Conservation (phyloP, 2,113 vertebrate species). For the Serinus canaria region DNA sequence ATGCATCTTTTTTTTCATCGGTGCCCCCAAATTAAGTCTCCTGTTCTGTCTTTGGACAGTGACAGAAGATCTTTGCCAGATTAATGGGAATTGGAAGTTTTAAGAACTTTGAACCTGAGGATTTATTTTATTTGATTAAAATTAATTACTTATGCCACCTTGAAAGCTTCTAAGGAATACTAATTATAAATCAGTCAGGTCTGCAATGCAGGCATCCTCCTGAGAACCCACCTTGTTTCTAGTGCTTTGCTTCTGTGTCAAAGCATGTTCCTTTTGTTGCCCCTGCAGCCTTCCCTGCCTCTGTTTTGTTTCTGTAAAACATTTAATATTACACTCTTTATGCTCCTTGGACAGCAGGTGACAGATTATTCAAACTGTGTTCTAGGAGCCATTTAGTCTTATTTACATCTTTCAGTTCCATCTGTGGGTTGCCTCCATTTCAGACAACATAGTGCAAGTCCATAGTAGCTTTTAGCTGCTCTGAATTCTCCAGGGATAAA, state of each 20-base stretch:
- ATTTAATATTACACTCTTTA: background rate
- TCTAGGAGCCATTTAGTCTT: background rate
- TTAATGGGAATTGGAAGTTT: background rate
- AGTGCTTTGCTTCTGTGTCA: background rate
- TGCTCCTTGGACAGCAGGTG: background rate
- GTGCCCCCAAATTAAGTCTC: background rate
- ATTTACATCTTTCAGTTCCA: background rate
- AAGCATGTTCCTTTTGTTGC: background rate
- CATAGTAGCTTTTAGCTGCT: background rate
- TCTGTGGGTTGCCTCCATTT: background rate
- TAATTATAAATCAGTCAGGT: background rate
- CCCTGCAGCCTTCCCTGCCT: background rate
- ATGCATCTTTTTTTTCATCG: background rate
- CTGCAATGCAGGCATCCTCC: background rate
- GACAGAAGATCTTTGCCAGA: slow-evolving; percentile 45
- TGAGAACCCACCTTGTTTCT: background rate
- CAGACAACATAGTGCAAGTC: background rate
- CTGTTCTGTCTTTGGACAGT: background rate
- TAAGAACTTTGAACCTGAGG: background rate
- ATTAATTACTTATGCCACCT: background rate
- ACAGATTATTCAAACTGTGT: background rate
- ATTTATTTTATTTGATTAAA: slow-evolving; percentile 32
- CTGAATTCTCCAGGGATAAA: background rate
- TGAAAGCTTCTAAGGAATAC: background rate
- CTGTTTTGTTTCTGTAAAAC: background rate